These are phyloP conservation scores for Nematolebias whitei DNA, from an alignment of 2,113 vertebrate species.

Conservation along the genomic window DNA sequence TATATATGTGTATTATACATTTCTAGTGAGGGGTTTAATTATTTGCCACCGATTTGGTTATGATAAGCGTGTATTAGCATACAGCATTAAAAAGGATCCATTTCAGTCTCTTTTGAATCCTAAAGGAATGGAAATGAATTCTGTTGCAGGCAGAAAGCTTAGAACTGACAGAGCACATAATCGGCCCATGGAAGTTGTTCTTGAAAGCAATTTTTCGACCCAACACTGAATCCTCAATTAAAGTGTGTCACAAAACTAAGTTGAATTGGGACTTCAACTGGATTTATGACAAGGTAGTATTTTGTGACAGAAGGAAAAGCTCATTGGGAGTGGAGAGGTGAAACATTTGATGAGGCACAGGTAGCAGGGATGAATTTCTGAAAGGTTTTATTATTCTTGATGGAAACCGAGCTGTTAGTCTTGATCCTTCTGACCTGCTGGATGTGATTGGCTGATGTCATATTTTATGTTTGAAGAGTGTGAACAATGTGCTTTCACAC, in stretches of 20 bases:
- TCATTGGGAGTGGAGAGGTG: slow-evolving; percentile 71
- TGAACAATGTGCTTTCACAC: background rate
- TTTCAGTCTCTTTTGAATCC: slow-evolving; percentile 77
- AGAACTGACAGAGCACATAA: slow-evolving; percentile 80
- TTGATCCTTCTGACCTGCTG: slow-evolving; percentile 31
- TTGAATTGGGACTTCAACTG: slow-evolving; percentile 76
- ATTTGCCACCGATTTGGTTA: slow-evolving; percentile 84
- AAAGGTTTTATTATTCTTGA: slow-evolving; percentile 40
- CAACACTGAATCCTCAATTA: slow-evolving; percentile 77
- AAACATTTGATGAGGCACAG: slow-evolving; percentile 61
- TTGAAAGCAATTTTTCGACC: slow-evolving; percentile 75
- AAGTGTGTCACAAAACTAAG: slow-evolving; percentile 76
- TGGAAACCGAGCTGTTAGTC: slow-evolving; percentile 54
- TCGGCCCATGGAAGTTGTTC: slow-evolving; percentile 74
- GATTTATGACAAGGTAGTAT: slow-evolving; percentile 74
- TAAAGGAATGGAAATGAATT: slow-evolving; percentile 73
- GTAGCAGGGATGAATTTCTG: slow-evolving; percentile 52
- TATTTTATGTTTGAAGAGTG: slow-evolving; percentile 6
- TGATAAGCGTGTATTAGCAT: slow-evolving; percentile 77
- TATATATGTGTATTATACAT: slow-evolving; percentile 85
- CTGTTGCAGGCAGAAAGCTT: slow-evolving; percentile 73
- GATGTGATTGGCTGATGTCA: slow-evolving; percentile 30
- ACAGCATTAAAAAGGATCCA: slow-evolving; percentile 72
- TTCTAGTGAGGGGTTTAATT: slow-evolving; percentile 87
- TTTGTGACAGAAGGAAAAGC: slow-evolving; percentile 64